These are phyloP conservation scores for Bombylius discolor DNA, from an alignment of 2,888 invertebrate species.

Conservation along the genomic window DNA sequence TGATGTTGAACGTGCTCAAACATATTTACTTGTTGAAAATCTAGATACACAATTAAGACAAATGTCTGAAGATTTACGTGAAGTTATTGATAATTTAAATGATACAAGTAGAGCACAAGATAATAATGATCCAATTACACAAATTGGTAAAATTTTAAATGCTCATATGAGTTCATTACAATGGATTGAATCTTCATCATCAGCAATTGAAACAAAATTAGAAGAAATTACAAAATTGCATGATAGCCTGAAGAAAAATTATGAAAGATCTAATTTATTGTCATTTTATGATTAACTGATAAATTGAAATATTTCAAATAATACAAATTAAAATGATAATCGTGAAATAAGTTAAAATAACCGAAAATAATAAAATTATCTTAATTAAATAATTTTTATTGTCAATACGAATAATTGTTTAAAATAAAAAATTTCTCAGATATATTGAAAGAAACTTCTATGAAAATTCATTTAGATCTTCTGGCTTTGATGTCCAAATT, in stretches of 20 bases:
- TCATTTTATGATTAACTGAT: conserved; percentile 35
- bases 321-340: too few relatives aligned
- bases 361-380: too few relatives aligned
- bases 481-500: conserved; percentile 44
- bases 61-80: conserved; percentile 90
- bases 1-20: conserved; percentile 82
- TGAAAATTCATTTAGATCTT: conserved; percentile 9
- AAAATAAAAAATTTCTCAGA: too few relatives aligned
- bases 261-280: conserved; percentile 52
- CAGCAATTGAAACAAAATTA: conserved; percentile 60
- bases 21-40: conserved; percentile 78
- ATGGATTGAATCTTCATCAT: conserved; percentile 82
- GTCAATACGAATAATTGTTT: too few relatives aligned
- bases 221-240: conserved; percentile 73
- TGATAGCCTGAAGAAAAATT: conserved; percentile 61
- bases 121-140: conserved; percentile 76
- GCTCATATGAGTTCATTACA: conserved; percentile 93
- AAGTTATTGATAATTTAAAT: conserved; percentile 88
- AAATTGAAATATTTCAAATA: too few relatives aligned
- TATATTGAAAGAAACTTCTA: not conserved
- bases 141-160: conserved; percentile 86
- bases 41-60: conserved; percentile 83
- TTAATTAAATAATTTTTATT: too few relatives aligned
- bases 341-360: too few relatives aligned
- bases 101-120: conserved; percentile 74